phyloP scores from a whole-genome alignment of 1,140 invertebrate species.

The Steinernema khuongi region DNA sequence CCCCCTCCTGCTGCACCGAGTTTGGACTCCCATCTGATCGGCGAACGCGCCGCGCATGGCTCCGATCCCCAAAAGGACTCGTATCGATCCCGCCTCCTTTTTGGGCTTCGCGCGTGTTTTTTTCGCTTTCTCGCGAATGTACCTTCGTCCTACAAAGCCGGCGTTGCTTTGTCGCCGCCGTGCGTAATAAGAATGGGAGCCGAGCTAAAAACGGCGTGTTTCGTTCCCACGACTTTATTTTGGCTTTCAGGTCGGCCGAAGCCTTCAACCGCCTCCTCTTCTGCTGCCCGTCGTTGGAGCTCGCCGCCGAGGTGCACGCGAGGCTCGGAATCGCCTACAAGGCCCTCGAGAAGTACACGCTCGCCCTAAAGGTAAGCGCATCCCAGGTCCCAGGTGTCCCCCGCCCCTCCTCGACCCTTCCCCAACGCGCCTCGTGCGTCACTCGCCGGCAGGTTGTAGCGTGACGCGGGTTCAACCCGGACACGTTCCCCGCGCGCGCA shows the following conservation, averaged over 20 bases:
- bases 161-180: too few relatives aligned
- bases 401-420: too few relatives aligned
- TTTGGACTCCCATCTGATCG: background rate
- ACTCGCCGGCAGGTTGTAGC: too few relatives aligned
- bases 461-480: too few relatives aligned
- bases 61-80: background rate
- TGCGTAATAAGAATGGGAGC: too few relatives aligned
- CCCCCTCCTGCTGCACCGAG: background rate
- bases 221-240: background rate
- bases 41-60: background rate
- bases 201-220: too few relatives aligned
- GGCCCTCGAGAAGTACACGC: slow-evolving; percentile 76
- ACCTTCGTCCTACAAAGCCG: too few relatives aligned
- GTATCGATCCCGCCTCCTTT: background rate
- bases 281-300: slow-evolving; percentile 76
- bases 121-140: background rate
- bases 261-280: slow-evolving; percentile 71
- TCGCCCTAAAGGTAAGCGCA: slow-evolving; percentile 69
- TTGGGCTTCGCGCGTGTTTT: background rate
- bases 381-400: background rate
- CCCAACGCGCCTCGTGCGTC: too few relatives aligned
- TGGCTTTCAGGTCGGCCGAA: slow-evolving; percentile 29
- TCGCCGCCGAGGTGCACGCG: slow-evolving; percentile 84
- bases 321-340: slow-evolving; percentile 88
- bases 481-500: too few relatives aligned